phyloP scores from a whole-genome alignment of 92 coral and sea anemone species.

The Micromussa lordhowensis region DNA sequence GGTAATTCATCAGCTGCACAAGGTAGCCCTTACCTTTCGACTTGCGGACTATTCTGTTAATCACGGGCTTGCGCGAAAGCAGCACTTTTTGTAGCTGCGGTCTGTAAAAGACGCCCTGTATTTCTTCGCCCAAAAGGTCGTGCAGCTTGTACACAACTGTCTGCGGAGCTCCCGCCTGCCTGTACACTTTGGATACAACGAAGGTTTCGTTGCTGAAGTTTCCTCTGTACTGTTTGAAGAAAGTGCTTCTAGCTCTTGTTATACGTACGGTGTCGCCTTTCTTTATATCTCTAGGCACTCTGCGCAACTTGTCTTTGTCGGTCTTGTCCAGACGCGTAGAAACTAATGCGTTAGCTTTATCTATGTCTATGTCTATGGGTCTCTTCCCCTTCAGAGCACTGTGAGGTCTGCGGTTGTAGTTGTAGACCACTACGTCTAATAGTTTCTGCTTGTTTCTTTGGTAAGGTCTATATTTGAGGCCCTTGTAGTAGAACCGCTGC shows the following conservation, averaged over 20 bases:
- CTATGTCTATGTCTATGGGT: background rate
- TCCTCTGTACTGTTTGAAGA: too few relatives aligned
- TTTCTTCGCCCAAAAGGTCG: background rate
- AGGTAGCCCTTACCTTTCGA: background rate
- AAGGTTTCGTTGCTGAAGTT: background rate
- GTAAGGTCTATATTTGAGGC: background rate
- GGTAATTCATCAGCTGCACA: background rate
- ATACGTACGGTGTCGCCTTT: background rate
- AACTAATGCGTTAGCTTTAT: background rate
- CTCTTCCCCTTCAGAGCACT: background rate
- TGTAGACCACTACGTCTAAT: background rate
- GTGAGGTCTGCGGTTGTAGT: background rate
- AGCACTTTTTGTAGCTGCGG: background rate
- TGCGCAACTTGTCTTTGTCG: too few relatives aligned
- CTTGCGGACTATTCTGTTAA: background rate
- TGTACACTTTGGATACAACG: background rate
- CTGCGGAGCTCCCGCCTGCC: background rate
- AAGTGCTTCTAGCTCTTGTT: background rate
- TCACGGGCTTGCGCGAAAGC: background rate
- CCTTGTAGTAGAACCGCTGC: background rate
- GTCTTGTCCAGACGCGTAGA: background rate
- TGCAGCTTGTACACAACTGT: background rate
- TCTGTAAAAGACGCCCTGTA: background rate
- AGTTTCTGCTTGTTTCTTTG: background rate
- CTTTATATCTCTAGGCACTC: too few relatives aligned